Base-by-base conservation (phyloP, 1,140 invertebrate genomes). In the Matsumurasca onukii region DNA sequence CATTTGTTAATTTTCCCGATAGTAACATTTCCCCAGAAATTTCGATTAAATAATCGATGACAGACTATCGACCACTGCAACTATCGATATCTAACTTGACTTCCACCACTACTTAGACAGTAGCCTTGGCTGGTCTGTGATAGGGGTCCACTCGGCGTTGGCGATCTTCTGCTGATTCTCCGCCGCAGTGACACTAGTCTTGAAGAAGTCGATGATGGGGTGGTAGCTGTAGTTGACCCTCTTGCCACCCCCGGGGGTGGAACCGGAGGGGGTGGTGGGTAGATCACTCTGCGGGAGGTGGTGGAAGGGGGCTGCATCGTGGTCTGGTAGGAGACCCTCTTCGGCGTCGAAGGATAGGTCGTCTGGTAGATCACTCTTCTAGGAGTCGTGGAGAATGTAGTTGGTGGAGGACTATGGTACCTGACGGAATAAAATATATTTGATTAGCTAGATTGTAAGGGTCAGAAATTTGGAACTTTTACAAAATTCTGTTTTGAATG, bases 151-250 rank as follows among this genome's bases (percentile, higher is more conserved):
- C 61, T 74, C 73, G 9, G 61, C 68, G 22, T 66, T 64, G 45
- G 55, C 66, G 65, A 61, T 68, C n/a, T 65, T 72, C 34, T 66
- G 68, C 12, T 57, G 68, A 3, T 57, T 29, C 1, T 61, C 52
- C 15, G 17, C n/a, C 45, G 67, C 45, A n/a, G 72, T 22, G 20
- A 70, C 62, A 13, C 57, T 67, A 1, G 71, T 71, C 27, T 75
- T 87, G 76, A 93, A 93, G 77, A 91, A 93, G 73, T 92, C 90
- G 70, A 92, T 91, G 62, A 93, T 93, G 1, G 91, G 91, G 78
- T 93, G 91, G 75, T 93, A 93, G 76, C 89, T 91, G 74, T 92
- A 93, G 79, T 93, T 93, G 39, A 92, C 83, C 2, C 74, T 69
- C 57, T 72, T 74, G 51, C 75, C 85, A 1, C 51, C 25, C 83